Conservation (phyloP, 1,140 invertebrate species). For the Mylabris phalerata region DNA sequence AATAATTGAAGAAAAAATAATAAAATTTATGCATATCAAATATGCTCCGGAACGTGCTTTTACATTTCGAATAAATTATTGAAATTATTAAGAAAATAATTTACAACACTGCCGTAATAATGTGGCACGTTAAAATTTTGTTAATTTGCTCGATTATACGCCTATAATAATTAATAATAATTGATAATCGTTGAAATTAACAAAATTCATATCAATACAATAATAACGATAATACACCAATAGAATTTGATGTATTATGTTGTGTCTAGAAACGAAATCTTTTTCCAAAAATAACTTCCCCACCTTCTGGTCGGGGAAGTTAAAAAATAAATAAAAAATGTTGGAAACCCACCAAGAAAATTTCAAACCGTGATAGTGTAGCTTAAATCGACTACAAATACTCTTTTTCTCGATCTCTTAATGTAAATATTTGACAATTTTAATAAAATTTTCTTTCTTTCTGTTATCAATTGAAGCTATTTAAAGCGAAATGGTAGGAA, state of each 20-base stretch:
- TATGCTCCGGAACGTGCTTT: slow-evolving; percentile 1
- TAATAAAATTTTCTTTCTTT: background rate
- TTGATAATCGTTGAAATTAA: slow-evolving; percentile 4
- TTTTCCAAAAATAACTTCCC: too few species aligned
- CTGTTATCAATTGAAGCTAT: background rate
- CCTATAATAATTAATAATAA: too few species aligned
- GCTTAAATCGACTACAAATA: too few species aligned
- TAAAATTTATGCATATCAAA: slow-evolving; percentile 12
- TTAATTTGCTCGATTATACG: slow-evolving; percentile 6
- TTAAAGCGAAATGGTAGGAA: slow-evolving; percentile 3
- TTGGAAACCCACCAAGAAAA: too few species aligned
- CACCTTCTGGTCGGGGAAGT: too few species aligned
- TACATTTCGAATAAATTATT: too few species aligned
- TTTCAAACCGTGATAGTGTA: too few species aligned
- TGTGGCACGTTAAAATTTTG: slow-evolving; percentile 6
- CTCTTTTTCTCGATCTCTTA: background rate
- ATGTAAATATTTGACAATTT: background rate
- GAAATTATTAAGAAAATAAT: background rate
- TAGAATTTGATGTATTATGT: background rate
- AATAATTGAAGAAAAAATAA: background rate
- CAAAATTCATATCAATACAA: slow-evolving; percentile 13
- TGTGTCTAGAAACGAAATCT: too few species aligned
- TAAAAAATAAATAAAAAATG: too few species aligned
- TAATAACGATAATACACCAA: slow-evolving; percentile 2
- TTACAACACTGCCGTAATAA: slow-evolving; percentile 10